Conservation (phyloP, 2,888 invertebrate species). For the Apodemia hepburni region DNA sequence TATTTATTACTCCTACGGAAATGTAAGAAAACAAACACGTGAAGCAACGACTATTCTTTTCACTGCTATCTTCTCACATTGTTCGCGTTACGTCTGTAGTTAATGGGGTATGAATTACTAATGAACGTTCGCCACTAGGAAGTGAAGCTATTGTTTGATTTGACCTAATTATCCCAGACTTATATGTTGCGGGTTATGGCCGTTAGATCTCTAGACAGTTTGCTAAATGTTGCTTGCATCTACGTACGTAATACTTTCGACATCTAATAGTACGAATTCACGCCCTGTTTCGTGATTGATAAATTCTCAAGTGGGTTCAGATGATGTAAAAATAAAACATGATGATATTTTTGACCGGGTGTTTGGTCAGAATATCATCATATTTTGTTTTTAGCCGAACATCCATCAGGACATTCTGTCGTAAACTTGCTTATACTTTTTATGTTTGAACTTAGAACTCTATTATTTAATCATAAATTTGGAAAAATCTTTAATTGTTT, state of each 20-base stretch:
- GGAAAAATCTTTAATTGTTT: no score
- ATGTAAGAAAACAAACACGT: constrained; percentile 55
- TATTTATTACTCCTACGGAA: constrained; percentile 60
- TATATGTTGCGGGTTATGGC: constrained; percentile 21
- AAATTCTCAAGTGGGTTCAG: no score
- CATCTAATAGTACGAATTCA: neutral
- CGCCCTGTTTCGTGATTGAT: no score
- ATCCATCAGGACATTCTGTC: no score
- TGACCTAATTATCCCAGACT: constrained; percentile 35
- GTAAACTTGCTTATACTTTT: no score
- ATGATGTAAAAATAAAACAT: no score
- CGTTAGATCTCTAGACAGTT: constrained; percentile 9
- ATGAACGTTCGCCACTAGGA: constrained; percentile 64
- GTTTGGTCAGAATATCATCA: no score
- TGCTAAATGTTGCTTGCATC: neutral
- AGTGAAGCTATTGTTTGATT: constrained; percentile 59
- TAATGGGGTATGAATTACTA: constrained; percentile 68
- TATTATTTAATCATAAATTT: no score
- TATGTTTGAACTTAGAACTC: no score
- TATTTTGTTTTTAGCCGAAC: no score
- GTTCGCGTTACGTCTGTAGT: constrained; percentile 64
- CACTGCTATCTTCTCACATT: constrained; percentile 68
- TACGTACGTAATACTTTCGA: constrained; percentile 4
- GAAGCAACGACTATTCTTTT: constrained; percentile 71
- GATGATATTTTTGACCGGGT: no score